Percentiles rank a stretch among this genome's conserved stretches.
Conservation (phyloP, 2,797 vertebrate species). For the Etheostoma nigrum region DNA sequence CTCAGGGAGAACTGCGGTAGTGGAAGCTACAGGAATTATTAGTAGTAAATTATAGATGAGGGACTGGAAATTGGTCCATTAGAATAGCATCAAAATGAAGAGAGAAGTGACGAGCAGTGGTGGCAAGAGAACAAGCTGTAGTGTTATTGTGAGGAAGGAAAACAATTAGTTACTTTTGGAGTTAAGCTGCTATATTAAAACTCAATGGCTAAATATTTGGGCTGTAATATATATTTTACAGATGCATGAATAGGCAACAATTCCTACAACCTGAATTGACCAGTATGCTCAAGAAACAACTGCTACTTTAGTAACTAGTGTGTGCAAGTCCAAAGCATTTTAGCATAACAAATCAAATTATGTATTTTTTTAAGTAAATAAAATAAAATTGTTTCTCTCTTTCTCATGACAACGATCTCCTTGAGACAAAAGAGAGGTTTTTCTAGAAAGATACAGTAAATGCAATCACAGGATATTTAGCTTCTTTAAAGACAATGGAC, state of each 20-base stretch:
- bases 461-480: background rate
- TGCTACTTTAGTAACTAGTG: background rate
- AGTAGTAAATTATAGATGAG: conserved; percentile 68
- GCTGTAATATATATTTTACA: conserved; percentile 16
- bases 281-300: conserved; percentile 18
- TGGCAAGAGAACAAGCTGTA: conserved; percentile 17
- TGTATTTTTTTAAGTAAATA: background rate
- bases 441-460: background rate
- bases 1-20: conserved; percentile 43
- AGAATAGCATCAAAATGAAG: conserved; percentile 36
- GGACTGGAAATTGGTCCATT: conserved; percentile 55
- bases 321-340: background rate
- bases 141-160: conserved; percentile 42
- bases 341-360: background rate
- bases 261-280: background rate
- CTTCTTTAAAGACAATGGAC: background rate
- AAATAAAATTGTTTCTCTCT: background rate
- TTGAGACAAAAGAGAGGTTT: background rate
- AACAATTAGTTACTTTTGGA: conserved; percentile 41
- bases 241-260: background rate
- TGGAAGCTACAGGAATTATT: conserved; percentile 50
- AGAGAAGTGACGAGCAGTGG: conserved; percentile 29
- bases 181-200: conserved; percentile 38
- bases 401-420: background rate
- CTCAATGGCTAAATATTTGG: conserved; percentile 18